A percentile compares a stretch with the other conserved stretches of the same genome.
Evolutionary conservation across 2,888 invertebrate species (phyloP).

Genomic region (Metacarcinus magister): DNA sequence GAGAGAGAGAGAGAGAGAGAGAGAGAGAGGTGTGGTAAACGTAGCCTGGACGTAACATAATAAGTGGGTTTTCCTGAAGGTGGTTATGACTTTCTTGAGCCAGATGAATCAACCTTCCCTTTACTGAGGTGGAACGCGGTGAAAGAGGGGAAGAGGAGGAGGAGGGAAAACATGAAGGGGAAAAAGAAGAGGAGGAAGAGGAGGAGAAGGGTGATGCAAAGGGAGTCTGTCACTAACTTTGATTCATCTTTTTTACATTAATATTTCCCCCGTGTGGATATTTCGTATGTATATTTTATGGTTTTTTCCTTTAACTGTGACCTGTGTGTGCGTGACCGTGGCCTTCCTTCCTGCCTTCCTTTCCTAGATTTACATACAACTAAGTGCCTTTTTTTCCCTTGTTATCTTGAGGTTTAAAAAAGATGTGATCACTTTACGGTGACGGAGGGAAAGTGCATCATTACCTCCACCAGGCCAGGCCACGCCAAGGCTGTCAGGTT

Average conservation of each 20-base stretch:
- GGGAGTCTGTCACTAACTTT: neutral
- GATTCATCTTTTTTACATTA: neutral
- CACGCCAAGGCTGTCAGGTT: conserved; percentile 1
- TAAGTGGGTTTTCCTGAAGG: neutral
- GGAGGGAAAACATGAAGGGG: neutral
- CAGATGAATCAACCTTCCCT: neutral
- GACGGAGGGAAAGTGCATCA: conserved; percentile 28
- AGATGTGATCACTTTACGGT: neutral
- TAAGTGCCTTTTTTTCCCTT: neutral
- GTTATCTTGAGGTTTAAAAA: conserved; percentile 39
- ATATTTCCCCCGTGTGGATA: neutral
- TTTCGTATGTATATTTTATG: neutral
- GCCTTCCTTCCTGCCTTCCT: too few relatives aligned
- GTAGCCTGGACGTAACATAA: neutral
- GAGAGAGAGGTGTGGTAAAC: neutral
- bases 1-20: neutral
- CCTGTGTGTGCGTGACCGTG: neutral
- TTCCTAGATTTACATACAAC: neutral
- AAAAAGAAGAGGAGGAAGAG: neutral
- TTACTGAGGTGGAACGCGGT: neutral
- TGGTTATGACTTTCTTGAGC: neutral
- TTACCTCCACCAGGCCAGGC: neutral
- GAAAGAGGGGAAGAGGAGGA: neutral
- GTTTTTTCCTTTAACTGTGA: neutral
- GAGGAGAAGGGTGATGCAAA: neutral